Base-by-base conservation (phyloP, 2,113 vertebrate genomes). In the Apaloderma vittatum region DNA sequence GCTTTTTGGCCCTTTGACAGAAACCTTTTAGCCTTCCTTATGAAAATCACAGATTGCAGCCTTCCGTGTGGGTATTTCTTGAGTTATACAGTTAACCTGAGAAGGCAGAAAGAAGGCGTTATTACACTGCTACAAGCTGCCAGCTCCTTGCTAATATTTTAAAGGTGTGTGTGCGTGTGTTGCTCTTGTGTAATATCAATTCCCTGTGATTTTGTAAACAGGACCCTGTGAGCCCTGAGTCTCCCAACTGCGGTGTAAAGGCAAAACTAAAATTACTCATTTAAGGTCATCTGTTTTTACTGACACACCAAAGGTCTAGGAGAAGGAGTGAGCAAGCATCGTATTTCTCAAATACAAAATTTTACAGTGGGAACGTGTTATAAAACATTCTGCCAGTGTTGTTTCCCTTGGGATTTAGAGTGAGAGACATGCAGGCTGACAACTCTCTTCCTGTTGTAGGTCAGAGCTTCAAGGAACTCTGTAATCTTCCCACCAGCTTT, bases 401-500 rank as follows among this genome's bases (percentile, higher is more conserved):
- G 98, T 98, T 98, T 99, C 98, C 98, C 98, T 97, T 96, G 98
- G 98, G 98, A 99, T 98, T 98, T 97, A 97, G 98, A 98, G 97
- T 95, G 97, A 98, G 98, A 98, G 98, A 98, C 98, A 98, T 94
- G 96, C 97, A 98, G 98, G 98, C 98, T 98, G 98, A 98, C 98
- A 98, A 98, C 98, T 98, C 98, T 98, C 98, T 99, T 99, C 99
- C 98, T 99, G 98, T 99, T 97, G 95, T 98, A 99, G 99, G 99
- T 99, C 99, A 99, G 98, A 97, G 98, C 98, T 98, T 99, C 98
- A 98, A 98, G 98, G 97, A 98, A 98, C 98, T 99, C 98, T 98
- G 98, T 98, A 99, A 98, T 98, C 99, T 99, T 99, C 99, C 99
- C 99, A 99, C 99, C 99, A 97, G 98, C 98, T 98, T 98, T 96